Conservation (phyloP, 2,888 invertebrate genomes). For the Dermolepida albohirtum region DNA sequence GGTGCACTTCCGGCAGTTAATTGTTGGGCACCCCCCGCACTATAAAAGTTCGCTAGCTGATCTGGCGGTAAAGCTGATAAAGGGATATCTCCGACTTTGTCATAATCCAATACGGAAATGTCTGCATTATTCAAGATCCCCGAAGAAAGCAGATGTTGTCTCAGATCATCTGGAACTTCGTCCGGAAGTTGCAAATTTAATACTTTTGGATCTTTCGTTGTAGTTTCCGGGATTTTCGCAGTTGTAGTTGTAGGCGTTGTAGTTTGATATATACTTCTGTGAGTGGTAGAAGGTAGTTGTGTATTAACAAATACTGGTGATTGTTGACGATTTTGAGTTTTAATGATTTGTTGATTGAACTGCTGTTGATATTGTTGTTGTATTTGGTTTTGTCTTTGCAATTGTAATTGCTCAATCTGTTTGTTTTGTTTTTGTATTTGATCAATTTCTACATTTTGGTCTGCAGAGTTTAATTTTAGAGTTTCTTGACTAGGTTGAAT, state of each 20-base stretch:
- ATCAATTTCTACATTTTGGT: slow-evolving; percentile 38
- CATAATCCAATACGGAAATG: slow-evolving; percentile 88
- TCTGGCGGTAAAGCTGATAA: slow-evolving; percentile 86
- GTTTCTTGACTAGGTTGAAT: slow-evolving; percentile 52
- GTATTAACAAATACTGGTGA: slow-evolving; percentile 27
- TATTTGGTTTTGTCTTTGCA: slow-evolving; percentile 45
- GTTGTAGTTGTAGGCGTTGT: slow-evolving; percentile 68
- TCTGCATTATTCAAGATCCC: slow-evolving; percentile 90
- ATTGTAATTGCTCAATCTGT: slow-evolving; percentile 33
- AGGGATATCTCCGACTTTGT: slow-evolving; percentile 88
- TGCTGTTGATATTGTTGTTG: slow-evolving; percentile 50
- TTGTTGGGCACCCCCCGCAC: slow-evolving; percentile 85
- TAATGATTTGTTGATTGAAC: slow-evolving; percentile 46
- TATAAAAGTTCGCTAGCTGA: slow-evolving; percentile 87
- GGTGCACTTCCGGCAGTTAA: slow-evolving; percentile 74
- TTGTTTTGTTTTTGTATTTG: slow-evolving; percentile 51
- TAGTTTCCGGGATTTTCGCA: slow-evolving; percentile 63
- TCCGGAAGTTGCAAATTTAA: slow-evolving; percentile 77
- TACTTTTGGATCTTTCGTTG: slow-evolving; percentile 69
- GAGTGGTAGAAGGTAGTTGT: slow-evolving; percentile 54
- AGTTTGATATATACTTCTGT: slow-evolving; percentile 58
- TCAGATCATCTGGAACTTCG: slow-evolving; percentile 88
- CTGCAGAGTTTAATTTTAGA: slow-evolving; percentile 49
- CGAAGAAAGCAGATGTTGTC: slow-evolving; percentile 84
- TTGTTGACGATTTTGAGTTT: slow-evolving; percentile 30